Evolutionary conservation across 2,888 invertebrate genomes (phyloP).

Genomic region (Reticulitermes lucifugus): DNA sequence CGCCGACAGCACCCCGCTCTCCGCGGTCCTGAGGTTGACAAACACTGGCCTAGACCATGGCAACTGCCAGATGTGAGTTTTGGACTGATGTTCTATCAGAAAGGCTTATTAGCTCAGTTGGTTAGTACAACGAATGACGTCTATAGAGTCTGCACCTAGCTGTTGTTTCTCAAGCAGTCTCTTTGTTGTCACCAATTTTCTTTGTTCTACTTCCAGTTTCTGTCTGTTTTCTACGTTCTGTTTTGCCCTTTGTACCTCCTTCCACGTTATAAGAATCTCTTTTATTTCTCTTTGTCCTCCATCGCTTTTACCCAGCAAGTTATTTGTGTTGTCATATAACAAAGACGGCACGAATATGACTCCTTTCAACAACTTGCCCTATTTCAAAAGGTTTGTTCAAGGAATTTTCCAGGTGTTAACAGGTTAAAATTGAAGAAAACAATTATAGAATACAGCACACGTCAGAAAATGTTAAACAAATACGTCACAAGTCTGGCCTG

Average conservation of each 20-base stretch:
- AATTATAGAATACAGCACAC: constrained; percentile 10
- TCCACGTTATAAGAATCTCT: background rate
- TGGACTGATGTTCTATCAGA: background rate
- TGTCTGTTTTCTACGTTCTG: constrained; percentile 27
- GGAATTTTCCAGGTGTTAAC: constrained; percentile 32
- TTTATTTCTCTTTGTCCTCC: constrained; percentile 24
- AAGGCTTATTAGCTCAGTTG: constrained; percentile 7
- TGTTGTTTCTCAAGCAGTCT: background rate
- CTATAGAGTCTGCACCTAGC: background rate
- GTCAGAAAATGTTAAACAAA: too few relatives aligned
- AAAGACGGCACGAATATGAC: constrained; percentile 8
- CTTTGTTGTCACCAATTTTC: constrained; percentile 24
- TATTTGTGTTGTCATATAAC: background rate
- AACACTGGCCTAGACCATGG: too few relatives aligned
- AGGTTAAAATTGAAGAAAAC: constrained; percentile 12
- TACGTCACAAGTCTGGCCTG: too few relatives aligned
- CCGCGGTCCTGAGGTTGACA: too few relatives aligned
- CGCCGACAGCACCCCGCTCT: too few relatives aligned
- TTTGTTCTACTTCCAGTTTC: constrained; percentile 34
- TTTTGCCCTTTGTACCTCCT: background rate
- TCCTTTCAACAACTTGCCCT: background rate
- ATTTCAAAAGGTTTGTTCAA: constrained; percentile 32
- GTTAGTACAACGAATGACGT: constrained; percentile 12
- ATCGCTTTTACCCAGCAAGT: constrained; percentile 13
- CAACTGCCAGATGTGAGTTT: background rate